Conservation (phyloP, 2,888 invertebrate genomes). For the Tortricodes alternella region DNA sequence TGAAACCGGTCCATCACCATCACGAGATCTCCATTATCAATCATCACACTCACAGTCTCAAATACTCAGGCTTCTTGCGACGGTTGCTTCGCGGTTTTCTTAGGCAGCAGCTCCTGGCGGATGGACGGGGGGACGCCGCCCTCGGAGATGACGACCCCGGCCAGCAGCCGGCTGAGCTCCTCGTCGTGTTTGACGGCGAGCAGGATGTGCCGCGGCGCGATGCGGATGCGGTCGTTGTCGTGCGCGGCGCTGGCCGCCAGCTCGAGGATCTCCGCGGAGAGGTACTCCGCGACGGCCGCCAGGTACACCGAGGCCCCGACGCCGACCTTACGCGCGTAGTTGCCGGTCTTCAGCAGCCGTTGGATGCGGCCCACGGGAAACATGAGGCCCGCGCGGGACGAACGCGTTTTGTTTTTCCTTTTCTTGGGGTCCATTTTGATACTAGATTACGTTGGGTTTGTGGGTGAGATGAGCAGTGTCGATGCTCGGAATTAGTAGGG, state of each 20-base stretch:
- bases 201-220: conserved; percentile 14
- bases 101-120: conserved; percentile 12
- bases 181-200: conserved; percentile 21
- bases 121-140: conserved; percentile 20
- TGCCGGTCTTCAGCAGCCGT: conserved; percentile 10
- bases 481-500: neutral
- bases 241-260: conserved; percentile 10
- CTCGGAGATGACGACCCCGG: conserved; percentile 12
- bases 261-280: conserved; percentile 16
- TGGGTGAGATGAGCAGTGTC: neutral
- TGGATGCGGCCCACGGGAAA: conserved; percentile 24
- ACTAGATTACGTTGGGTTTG: neutral
- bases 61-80: neutral
- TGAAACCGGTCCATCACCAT: neutral
- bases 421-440: conserved; percentile 7
- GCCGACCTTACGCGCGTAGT: conserved; percentile 20
- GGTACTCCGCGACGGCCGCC: conserved; percentile 5
- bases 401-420: conserved; percentile 21
- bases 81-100: conserved; percentile 8
- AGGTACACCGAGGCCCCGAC: conserved; percentile 9
- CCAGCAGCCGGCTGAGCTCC: conserved; percentile 1
- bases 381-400: conserved; percentile 14
- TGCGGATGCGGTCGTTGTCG: conserved; percentile 1
- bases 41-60: neutral
- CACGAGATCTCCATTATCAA: neutral